Conservation (phyloP, 1,140 invertebrate species). For the Pectinophora gossypiella region DNA sequence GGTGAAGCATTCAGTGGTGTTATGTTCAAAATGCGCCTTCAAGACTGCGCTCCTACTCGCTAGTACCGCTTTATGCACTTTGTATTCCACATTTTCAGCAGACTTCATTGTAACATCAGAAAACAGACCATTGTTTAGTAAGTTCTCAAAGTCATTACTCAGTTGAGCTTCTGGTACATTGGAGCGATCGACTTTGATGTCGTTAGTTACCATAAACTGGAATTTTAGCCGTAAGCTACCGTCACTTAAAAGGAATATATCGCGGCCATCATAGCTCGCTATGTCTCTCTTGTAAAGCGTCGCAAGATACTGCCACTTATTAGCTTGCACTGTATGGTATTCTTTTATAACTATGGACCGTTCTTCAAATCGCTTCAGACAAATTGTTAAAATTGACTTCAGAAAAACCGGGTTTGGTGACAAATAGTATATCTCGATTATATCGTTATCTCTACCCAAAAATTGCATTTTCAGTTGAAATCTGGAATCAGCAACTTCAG, state of each 20-base stretch:
- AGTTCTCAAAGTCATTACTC: conserved; percentile 57
- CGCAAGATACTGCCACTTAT: conserved; percentile 63
- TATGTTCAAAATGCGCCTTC: conserved; percentile 83
- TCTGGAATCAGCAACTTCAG: conserved; percentile 25
- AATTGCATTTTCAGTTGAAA: conserved; percentile 67
- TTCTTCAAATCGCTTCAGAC: conserved; percentile 59
- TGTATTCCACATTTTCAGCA: conserved; percentile 48
- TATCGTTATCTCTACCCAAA: conserved; percentile 53
- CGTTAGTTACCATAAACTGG: conserved; percentile 57
- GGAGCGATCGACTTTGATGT: conserved; percentile 49
- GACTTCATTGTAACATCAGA: conserved; percentile 65
- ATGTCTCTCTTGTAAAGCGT: conserved; percentile 59
- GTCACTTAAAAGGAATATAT: conserved; percentile 47
- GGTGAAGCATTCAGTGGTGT: conserved; percentile 79
- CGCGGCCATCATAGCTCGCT: conserved; percentile 38
- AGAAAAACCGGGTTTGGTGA: conserved; percentile 54
- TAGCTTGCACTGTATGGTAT: conserved; percentile 55
- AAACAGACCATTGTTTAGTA: conserved; percentile 52
- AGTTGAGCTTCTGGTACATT: conserved; percentile 47
- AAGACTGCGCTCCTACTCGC: conserved; percentile 78
- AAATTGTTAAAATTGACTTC: conserved; percentile 57
- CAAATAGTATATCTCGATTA: conserved; percentile 62
- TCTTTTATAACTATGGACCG: conserved; percentile 58
- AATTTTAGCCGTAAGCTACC: conserved; percentile 60
- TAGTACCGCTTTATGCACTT: conserved; percentile 61